Evolutionary conservation across 2,797 vertebrate species (phyloP), one percentile per base, ranked within the genome.

Genomic region (Eremophila alpestris): DNA sequence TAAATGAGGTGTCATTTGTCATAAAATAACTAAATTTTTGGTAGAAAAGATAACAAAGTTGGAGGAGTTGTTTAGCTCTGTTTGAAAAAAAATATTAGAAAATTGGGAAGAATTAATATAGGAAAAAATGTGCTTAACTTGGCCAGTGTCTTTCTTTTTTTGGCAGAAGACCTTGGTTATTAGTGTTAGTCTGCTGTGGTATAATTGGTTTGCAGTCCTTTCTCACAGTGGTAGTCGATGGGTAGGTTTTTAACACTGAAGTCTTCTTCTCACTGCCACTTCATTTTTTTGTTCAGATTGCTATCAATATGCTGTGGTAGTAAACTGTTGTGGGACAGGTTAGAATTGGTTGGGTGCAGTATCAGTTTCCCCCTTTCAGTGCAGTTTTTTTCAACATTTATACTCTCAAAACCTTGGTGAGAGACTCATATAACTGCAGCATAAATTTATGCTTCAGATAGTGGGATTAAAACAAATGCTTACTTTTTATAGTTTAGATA

Each of bases 51-150:
- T 63, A 40, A 70, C 41, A 26, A n/a, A 85, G 67, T 41, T 43
- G 17, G 5, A 26, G 21, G 11, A 77, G 43, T 64, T 79, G 5
- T 74, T 68, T 48, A 41, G 9, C 21, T 76, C 65, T 65, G 32
- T 49, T 64, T 64, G 32, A 73, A 23, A 65, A 54, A 55, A 21
- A 30, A 12, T 4, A 38, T 11, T 38, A 14, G 30, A 58, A 43
- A 22, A 34, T 3, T 4, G 12, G 2, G 18, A 32, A 71, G 54
- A 77, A 71, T 10, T 2, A 1, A 5, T 36, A 27, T 4, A 38
- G 45, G 30, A 90, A 62, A 40, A 48, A 36, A 32, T 40, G 5
- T 23, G 7, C 73, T 80, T 84, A 8, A 34, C 20, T 36, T 70
- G 77, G 24, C 40, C 30, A 62, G 27, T 2, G 1, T 70, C 36